Percentiles rank a stretch among this genome's conserved stretches.
Evolutionary conservation across 2,888 invertebrate species (phyloP).

Genomic region (Clitarchus hookeri): DNA sequence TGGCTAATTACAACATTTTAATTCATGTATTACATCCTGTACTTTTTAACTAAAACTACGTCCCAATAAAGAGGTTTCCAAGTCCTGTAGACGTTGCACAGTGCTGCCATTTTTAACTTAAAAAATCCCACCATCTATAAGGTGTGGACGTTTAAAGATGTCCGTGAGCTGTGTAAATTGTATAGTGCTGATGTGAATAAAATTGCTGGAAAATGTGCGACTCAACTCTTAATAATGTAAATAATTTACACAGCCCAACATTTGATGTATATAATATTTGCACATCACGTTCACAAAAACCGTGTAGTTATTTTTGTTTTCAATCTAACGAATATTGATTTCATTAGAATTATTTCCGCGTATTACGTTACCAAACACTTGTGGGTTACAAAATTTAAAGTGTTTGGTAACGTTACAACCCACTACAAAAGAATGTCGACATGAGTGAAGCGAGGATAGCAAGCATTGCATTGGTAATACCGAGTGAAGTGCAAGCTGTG

Average conservation of each 20-base stretch:
- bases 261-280: background rate
- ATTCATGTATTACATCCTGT: background rate
- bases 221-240: background rate
- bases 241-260: background rate
- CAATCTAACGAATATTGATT: background rate
- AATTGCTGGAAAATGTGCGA: background rate
- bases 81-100: background rate
- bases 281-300: constrained; percentile 7
- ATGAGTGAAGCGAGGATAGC: background rate
- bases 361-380: constrained; percentile 8
- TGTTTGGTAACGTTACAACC: background rate
- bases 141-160: background rate
- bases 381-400: background rate
- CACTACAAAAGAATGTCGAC: background rate
- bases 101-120: background rate
- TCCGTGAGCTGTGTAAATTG: background rate
- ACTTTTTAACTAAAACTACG: background rate
- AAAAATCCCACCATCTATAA: background rate
- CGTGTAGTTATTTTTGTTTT: background rate
- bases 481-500: background rate
- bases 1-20: background rate
- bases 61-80: background rate
- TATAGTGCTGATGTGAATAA: background rate
- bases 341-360: constrained; percentile 2
- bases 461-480: background rate